These are phyloP conservation scores for Parascotia fuliginaria DNA, from an alignment of 2,888 invertebrate genomes.

Conservation along the genomic window DNA sequence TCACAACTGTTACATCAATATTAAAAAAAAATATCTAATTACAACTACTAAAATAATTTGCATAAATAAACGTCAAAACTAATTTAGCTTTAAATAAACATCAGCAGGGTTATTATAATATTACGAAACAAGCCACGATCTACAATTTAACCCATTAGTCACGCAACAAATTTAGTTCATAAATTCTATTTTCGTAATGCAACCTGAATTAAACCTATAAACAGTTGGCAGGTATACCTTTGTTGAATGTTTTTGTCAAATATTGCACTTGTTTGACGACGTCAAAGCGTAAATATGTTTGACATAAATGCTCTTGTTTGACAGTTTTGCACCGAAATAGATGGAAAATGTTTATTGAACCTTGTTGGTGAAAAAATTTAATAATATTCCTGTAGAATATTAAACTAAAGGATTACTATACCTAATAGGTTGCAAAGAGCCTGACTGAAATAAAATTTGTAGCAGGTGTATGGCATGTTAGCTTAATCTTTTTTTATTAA, in stretches of 20 bases:
- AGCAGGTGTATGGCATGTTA: no score
- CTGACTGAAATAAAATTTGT: no score
- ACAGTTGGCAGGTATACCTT: constrained; percentile 25
- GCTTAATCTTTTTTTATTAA: no score
- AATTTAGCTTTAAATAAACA: not conserved
- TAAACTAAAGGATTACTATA: no score
- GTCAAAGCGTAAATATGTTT: constrained; percentile 3
- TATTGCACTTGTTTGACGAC: constrained; percentile 5
- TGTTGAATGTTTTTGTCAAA: constrained; percentile 17
- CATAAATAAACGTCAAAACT: constrained; percentile 1
- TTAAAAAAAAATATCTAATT: no score
- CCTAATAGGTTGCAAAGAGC: no score
- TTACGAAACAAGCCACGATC: not conserved
- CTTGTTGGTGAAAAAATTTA: no score
- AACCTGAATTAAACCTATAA: constrained; percentile 10
- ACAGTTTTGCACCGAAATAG: not conserved
- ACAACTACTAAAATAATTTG: not conserved
- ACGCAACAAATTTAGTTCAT: constrained; percentile 4
- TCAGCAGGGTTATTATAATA: not conserved
- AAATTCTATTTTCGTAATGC: constrained; percentile 16
- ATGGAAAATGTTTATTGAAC: not conserved
- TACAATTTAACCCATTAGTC: not conserved
- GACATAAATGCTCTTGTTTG: not conserved
- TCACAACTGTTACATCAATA: no score
- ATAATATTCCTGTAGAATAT: no score